These are phyloP conservation scores for Zootermopsis nevadensis DNA, from an alignment of 2,888 invertebrate genomes.

Conservation along the genomic window DNA sequence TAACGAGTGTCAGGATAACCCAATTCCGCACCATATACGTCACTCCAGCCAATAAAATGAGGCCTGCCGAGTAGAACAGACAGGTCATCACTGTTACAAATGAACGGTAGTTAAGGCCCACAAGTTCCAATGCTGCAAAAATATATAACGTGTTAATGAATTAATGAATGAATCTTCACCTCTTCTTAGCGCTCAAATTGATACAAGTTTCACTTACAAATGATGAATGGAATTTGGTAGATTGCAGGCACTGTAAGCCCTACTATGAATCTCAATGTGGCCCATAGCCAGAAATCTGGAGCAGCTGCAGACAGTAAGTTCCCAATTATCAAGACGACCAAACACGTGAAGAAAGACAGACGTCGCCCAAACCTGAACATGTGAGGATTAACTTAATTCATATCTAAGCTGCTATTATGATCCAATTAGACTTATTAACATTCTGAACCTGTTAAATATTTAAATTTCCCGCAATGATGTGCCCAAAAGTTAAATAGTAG, in stretches of 20 bases:
- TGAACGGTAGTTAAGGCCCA: constrained; percentile 90
- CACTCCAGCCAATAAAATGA: constrained; percentile 85
- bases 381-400: too few relatives aligned
- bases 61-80: constrained; percentile 87
- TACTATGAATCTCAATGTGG: constrained; percentile 82
- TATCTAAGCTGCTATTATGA: too few relatives aligned
- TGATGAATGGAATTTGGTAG: constrained; percentile 94
- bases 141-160: not conserved
- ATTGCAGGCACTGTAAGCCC: constrained; percentile 92
- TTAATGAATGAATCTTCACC: not conserved
- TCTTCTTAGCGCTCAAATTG: not conserved
- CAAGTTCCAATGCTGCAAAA: constrained; percentile 86
- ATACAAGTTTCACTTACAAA: constrained; percentile 73
- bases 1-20: constrained; percentile 82
- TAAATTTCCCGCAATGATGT: too few relatives aligned
- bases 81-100: constrained; percentile 94
- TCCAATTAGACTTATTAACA: too few relatives aligned
- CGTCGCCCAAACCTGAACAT: constrained; percentile 79
- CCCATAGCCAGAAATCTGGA: constrained; percentile 85
- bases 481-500: too few relatives aligned
- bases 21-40: constrained; percentile 88
- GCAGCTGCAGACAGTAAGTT: constrained; percentile 84
- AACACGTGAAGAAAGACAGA: constrained; percentile 86
- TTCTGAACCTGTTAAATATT: too few relatives aligned
- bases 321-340: constrained; percentile 83